Evolutionary conservation across 2,888 invertebrate species (phyloP).

Genomic region (Acrobasis suavella): DNA sequence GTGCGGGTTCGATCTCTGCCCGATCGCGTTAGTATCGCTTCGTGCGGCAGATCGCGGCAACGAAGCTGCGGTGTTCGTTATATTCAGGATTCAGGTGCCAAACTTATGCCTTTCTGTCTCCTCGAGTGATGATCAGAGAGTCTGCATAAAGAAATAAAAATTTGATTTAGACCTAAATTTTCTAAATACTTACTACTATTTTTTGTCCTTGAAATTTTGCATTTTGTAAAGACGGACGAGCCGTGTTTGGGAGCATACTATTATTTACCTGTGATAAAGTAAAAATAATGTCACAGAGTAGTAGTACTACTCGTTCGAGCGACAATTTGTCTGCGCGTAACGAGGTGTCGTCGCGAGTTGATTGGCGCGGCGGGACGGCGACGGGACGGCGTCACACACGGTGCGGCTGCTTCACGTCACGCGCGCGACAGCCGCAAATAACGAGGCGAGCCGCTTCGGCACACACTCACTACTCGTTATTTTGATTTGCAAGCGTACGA

Average conservation of each 20-base stretch:
- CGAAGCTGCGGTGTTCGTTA: too few species aligned
- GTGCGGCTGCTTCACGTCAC: neutral
- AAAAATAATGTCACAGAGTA: neutral
- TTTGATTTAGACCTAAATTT: too few species aligned
- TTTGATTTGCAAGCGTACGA: neutral
- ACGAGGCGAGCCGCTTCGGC: neutral
- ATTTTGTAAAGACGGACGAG: too few species aligned
- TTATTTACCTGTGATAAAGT: neutral
- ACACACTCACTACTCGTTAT: neutral
- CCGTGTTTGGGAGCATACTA: neutral
- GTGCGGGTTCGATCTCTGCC: neutral
- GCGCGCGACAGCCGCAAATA: neutral
- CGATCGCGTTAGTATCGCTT: neutral
- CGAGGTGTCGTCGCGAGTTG: slow-evolving; percentile 6
- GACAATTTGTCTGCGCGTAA: slow-evolving; percentile 6
- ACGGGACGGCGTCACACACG: neutral
- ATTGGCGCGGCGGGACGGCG: slow-evolving; percentile 6
- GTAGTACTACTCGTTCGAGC: neutral
- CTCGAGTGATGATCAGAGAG: too few species aligned
- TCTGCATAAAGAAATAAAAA: too few species aligned
- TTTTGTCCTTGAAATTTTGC: too few species aligned
- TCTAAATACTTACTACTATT: too few species aligned
- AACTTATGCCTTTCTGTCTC: too few species aligned
- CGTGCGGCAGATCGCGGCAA: neutral
- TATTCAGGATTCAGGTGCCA: too few species aligned